These are phyloP conservation scores for Andrena camellia DNA, from an alignment of 2,888 invertebrate genomes.

Conservation along the genomic window DNA sequence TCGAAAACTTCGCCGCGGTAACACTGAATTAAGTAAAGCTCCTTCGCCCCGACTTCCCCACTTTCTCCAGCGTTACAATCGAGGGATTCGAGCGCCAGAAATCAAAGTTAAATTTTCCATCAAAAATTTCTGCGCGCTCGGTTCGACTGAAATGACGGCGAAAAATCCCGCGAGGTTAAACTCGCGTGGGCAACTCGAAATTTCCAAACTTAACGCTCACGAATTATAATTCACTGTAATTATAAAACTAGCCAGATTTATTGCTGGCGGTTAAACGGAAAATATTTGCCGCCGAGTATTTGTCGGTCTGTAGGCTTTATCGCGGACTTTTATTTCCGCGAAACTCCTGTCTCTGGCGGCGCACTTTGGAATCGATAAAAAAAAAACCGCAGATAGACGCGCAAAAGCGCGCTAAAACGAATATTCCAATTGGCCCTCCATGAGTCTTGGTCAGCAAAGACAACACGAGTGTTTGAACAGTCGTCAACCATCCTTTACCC, in stretches of 20 bases:
- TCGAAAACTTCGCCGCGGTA: neutral
- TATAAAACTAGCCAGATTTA: neutral
- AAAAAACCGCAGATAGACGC: constrained; percentile 42
- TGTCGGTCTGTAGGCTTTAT: neutral
- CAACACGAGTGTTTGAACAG: constrained; percentile 78
- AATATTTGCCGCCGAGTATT: neutral
- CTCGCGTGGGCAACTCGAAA: neutral
- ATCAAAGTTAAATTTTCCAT: constrained; percentile 1
- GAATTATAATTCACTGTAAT: too few species aligned
- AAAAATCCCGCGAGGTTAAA: neutral
- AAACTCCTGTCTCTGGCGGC: neutral
- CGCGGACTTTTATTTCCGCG: neutral
- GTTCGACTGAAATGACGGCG: neutral
- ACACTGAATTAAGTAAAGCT: neutral
- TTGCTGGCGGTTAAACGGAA: neutral
- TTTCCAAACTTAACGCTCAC: neutral
- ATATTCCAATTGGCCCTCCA: constrained; percentile 64
- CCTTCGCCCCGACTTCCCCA: neutral
- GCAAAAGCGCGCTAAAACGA: constrained; percentile 46
- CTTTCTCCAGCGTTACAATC: neutral
- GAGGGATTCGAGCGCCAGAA: constrained; percentile 13
- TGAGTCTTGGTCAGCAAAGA: constrained; percentile 71
- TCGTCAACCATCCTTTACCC: constrained; percentile 75
- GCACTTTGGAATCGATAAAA: constrained; percentile 22
- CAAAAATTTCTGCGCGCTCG: neutral